These are phyloP conservation scores for Aplochiton taeniatus DNA, from an alignment of 2,797 vertebrate genomes.

Conservation along the genomic window DNA sequence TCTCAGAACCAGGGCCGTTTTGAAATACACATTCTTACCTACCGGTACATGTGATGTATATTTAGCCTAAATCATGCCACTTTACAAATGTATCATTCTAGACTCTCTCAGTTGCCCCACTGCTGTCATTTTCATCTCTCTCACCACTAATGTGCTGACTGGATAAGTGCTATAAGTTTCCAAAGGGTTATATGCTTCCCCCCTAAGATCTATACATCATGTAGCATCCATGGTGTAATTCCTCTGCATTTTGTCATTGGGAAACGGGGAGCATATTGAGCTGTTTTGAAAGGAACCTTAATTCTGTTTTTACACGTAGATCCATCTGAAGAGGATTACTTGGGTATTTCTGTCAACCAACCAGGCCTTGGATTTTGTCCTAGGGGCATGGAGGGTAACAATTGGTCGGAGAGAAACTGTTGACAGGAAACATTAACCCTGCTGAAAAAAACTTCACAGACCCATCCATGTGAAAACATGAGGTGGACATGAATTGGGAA, in stretches of 20 bases:
- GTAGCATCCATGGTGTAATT: slow-evolving; percentile 33
- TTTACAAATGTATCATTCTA: slow-evolving; percentile 32
- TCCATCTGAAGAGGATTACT: slow-evolving; percentile 57
- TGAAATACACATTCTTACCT: slow-evolving; percentile 21
- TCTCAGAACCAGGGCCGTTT: slow-evolving; percentile 28
- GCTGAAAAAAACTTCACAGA: slow-evolving; percentile 57
- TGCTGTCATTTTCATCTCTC: slow-evolving; percentile 29
- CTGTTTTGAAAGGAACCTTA: slow-evolving; percentile 56
- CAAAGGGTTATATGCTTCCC: slow-evolving; percentile 7
- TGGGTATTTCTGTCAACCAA: slow-evolving; percentile 50
- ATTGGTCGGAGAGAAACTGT: slow-evolving; percentile 51
- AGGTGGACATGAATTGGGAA: slow-evolving; percentile 53
- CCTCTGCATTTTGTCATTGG: slow-evolving; percentile 24
- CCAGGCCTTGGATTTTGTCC: slow-evolving; percentile 54
- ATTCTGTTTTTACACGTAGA: slow-evolving; percentile 4
- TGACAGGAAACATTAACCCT: slow-evolving; percentile 63
- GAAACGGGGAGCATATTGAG: slow-evolving; percentile 45
- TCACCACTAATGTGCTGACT: slow-evolving; percentile 45
- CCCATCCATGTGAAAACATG: slow-evolving; percentile 62
- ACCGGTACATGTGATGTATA: slow-evolving; percentile 27
- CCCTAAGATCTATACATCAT: slow-evolving; percentile 41
- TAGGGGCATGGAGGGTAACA: slow-evolving; percentile 59
- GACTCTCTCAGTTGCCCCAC: too few species aligned
- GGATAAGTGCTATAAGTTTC: slow-evolving; percentile 28
- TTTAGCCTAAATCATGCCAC: slow-evolving; percentile 26